Evolutionary conservation across 2,888 invertebrate species (phyloP).

Genomic region (Temnothorax unifasciatus): DNA sequence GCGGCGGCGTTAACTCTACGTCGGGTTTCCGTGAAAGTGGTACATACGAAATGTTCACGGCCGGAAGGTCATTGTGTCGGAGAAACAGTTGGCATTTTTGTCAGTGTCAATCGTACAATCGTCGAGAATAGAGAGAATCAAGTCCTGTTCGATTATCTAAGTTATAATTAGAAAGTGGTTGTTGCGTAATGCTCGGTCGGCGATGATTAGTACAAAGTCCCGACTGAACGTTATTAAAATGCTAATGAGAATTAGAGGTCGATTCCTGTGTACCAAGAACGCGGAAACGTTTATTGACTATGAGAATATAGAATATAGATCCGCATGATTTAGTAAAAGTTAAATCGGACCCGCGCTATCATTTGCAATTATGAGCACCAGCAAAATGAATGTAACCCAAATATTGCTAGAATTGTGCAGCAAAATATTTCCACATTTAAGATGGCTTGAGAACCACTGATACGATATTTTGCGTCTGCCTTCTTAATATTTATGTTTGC

Average conservation of each 20-base stretch:
- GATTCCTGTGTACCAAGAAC: background rate
- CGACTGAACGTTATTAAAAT: conserved; percentile 22
- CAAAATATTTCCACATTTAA: background rate
- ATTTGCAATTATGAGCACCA: background rate
- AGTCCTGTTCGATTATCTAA: conserved; percentile 55
- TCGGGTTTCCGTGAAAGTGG: conserved; percentile 55
- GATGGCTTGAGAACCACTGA: background rate
- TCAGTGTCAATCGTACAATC: background rate
- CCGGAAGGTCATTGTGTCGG: conserved; percentile 40
- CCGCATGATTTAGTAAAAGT: background rate
- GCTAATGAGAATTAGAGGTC: conserved; percentile 22
- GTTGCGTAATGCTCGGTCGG: conserved; percentile 45
- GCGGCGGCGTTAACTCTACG: background rate
- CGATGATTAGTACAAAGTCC: background rate
- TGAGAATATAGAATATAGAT: background rate
- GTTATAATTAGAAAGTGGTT: conserved; percentile 60
- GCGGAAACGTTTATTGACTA: background rate
- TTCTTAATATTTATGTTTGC: conserved; percentile 16
- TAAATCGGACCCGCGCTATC: background rate
- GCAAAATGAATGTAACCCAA: background rate
- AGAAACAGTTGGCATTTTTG: conserved; percentile 37
- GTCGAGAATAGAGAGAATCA: conserved; percentile 1
- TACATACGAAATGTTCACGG: conserved; percentile 39
- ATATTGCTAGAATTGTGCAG: background rate
- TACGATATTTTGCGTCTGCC: background rate